Base-by-base conservation (phyloP, 1,140 invertebrate genomes). In the Aphis gossypii region DNA sequence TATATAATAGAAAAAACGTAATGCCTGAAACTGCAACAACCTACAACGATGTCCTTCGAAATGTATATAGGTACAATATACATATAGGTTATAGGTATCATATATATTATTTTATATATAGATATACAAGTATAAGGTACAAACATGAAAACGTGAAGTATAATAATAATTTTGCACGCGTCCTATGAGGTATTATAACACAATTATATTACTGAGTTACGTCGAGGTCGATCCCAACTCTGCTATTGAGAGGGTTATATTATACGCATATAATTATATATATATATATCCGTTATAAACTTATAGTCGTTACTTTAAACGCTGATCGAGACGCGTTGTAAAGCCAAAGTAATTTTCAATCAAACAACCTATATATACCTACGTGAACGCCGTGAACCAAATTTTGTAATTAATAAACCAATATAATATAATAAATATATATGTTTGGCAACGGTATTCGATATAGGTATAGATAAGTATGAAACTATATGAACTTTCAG, bases 341-440 rank as follows among this genome's bases (percentile, higher is more conserved):
- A 68, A 68, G 30, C 60, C 30, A 11, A 68, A 76, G 30, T 76
- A 18, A 76, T 76, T 76, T 76, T 20, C 60, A 76, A 76, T 76
- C 60, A 76, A 76, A 76, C 60, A n/a, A 76, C n/a, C 60, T 76
- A 68, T n/a, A n/a, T 4, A 68, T 68, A 68, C 30, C 30, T 54
- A 54, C 11, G 30, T 30, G 60, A 76, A 76, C n/a, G 11, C n/a
- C 60, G 30, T 76, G 60, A n/a, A 76, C 60, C n/a, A 76, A 76
- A 76, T 76, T n/a, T 76, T 76, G 60, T 76, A 76, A 76, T 76
- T n/a, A 76, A 68, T 68, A 68, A 68, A 68, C 30, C 60, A 68
- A 68, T 68, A 68, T 1, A 9, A 60, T 60, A 8, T 60, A 30
- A 60, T 76, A 76, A 76, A n/a, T 35, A 60, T 30, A 76, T n/a